Percentiles rank a stretch among this genome's conserved stretches.
phyloP scores from a whole-genome alignment of 2,888 invertebrate species.

The Rhimphoctona megacephalus region DNA sequence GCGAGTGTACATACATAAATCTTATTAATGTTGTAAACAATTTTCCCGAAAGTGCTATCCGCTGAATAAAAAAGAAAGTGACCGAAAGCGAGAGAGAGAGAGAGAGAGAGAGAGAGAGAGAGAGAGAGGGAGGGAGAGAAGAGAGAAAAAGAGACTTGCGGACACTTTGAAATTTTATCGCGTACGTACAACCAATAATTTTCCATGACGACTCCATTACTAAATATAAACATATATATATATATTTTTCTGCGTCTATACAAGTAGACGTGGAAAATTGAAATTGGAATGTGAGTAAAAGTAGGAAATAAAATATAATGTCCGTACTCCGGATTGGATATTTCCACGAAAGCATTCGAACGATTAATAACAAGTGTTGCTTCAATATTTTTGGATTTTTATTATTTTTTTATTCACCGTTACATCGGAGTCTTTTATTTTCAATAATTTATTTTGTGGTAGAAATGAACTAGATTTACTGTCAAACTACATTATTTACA shows the following conservation, averaged over 20 bases:
- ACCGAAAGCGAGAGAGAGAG: not conserved
- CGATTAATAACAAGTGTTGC: conserved; percentile 4
- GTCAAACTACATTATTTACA: not conserved
- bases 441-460: not conserved
- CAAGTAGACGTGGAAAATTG: conserved; percentile 29
- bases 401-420: not conserved
- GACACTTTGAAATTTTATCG: conserved; percentile 48
- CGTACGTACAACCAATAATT: conserved; percentile 47
- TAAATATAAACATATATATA: conserved; percentile 2
- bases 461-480: not conserved
- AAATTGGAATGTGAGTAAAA: conserved; percentile 5
- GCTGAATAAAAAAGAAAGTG: conserved; percentile 17
- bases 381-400: not conserved
- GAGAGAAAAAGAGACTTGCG: not conserved
- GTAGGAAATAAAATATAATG: conserved; percentile 16
- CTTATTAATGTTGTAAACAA: conserved; percentile 53
- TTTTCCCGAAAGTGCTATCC: conserved; percentile 43
- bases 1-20: conserved; percentile 39
- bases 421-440: not conserved
- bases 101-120: conserved; percentile 1
- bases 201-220: conserved; percentile 45
- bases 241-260: not conserved
- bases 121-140: not conserved
- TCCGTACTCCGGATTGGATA: not conserved
- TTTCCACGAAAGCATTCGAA: not conserved